phyloP scores from a whole-genome alignment of 2,113 vertebrate genomes.

The Gasterosteus aculeatus region DNA sequence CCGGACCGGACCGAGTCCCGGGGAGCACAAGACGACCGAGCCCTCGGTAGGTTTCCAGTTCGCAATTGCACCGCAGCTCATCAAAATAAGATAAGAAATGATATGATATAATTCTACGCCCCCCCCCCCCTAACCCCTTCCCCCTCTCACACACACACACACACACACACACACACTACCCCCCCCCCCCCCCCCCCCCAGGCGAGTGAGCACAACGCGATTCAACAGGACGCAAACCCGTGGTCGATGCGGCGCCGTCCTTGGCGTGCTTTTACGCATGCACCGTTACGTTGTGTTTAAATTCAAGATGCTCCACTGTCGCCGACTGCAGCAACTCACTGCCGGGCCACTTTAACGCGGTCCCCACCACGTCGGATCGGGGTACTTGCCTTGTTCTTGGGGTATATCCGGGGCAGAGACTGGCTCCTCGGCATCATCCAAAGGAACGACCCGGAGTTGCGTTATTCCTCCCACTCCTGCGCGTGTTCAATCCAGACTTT shows the following conservation, averaged over 20 bases:
- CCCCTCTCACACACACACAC: too few relatives aligned
- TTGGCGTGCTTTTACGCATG: slow-evolving; percentile 26
- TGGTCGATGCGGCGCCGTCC: slow-evolving; percentile 7
- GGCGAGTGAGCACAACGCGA: slow-evolving; percentile 20
- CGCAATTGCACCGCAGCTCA: slow-evolving; percentile 42
- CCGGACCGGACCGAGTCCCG: background rate
- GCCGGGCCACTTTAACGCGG: slow-evolving; percentile 38
- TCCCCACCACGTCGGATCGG: slow-evolving; percentile 1
- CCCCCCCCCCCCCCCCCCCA: background rate
- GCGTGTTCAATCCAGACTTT: slow-evolving; percentile 55
- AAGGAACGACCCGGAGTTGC: slow-evolving; percentile 46
- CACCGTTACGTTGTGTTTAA: slow-evolving; percentile 15
- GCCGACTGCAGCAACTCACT: slow-evolving; percentile 26
- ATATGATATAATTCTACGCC: slow-evolving; percentile 11
- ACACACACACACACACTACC: too few relatives aligned
- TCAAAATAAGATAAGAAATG: background rate
- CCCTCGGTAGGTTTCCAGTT: slow-evolving; percentile 38
- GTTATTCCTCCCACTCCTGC: slow-evolving; percentile 52
- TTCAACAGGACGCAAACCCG: slow-evolving; percentile 22
- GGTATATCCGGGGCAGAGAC: slow-evolving; percentile 56
- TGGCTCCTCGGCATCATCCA: slow-evolving; percentile 66
- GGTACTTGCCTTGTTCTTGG: slow-evolving; percentile 73
- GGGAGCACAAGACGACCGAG: slow-evolving; percentile 10
- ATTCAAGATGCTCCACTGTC: slow-evolving; percentile 37
- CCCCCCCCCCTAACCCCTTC: background rate